Evolutionary conservation across 2,888 invertebrate species (phyloP).

Genomic region (Drosophila macrospina): DNA sequence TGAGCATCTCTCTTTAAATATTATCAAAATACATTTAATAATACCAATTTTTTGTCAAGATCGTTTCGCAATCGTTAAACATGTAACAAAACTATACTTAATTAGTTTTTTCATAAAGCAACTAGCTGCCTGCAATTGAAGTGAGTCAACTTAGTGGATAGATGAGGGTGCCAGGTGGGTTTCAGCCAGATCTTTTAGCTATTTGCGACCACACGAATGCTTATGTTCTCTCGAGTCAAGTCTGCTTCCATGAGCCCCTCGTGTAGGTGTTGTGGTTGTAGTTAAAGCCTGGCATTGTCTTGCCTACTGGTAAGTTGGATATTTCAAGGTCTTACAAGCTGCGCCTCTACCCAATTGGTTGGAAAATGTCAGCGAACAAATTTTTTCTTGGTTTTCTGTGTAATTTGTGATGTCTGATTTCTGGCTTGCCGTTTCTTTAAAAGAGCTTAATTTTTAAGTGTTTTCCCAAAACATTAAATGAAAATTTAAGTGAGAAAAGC

Average conservation of each 20-base stretch:
- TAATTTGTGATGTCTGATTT: conserved; percentile 33
- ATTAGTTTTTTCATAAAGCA: conserved; percentile 16
- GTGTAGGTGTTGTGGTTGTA: conserved; percentile 28
- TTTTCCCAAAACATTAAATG: conserved; percentile 62
- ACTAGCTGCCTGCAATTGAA: conserved; percentile 35
- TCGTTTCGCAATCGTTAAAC: conserved; percentile 34
- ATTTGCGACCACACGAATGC: conserved; percentile 28
- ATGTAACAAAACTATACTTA: conserved; percentile 34
- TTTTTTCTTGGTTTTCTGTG: conserved; percentile 5
- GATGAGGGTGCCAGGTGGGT: conserved; percentile 55
- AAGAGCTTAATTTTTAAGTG: conserved; percentile 11
- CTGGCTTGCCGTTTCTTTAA: conserved; percentile 34
- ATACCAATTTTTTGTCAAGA: conserved; percentile 45
- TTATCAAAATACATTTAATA: background rate
- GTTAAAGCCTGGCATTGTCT: conserved; percentile 53
- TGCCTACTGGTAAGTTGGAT: conserved; percentile 36
- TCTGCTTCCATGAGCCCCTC: conserved; percentile 57
- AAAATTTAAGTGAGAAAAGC: conserved; percentile 63
- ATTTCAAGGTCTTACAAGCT: conserved; percentile 67
- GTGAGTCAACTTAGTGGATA: conserved; percentile 31
- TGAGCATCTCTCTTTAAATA: background rate
- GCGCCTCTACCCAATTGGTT: conserved; percentile 63
- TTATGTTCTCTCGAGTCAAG: conserved; percentile 42
- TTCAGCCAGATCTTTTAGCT: conserved; percentile 61
- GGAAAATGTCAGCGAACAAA: conserved; percentile 68